Percentiles rank a stretch among this genome's conserved stretches.
Conservation (phyloP, 2,113 vertebrate species). For the Indicator indicator region DNA sequence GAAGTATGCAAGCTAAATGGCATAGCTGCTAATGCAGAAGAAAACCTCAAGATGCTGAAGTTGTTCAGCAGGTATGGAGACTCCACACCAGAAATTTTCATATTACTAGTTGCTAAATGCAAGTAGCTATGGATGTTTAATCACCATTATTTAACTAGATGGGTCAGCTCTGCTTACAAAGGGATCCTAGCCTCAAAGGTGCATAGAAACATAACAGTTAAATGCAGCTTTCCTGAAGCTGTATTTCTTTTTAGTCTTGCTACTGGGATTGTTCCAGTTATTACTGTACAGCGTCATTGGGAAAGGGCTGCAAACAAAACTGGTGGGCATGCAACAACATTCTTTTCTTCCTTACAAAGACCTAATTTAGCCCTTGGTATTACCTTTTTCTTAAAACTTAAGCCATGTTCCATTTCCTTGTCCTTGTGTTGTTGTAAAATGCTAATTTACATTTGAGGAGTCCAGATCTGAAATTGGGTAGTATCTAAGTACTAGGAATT, state of each 20-base stretch:
- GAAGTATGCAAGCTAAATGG: constrained; percentile 52
- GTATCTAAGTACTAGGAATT: not conserved
- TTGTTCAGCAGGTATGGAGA: constrained; percentile 50
- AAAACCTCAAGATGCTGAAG: constrained; percentile 57
- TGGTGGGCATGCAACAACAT: not conserved
- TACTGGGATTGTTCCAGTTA: not conserved
- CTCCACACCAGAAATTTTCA: not conserved
- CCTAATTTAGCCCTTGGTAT: not conserved
- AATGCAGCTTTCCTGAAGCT: not conserved
- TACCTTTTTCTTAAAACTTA: not conserved
- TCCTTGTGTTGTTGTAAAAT: not conserved
- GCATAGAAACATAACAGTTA: not conserved
- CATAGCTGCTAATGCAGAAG: constrained; percentile 40
- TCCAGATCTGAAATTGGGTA: not conserved
- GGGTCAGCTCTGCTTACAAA: not conserved
- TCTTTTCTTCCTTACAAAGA: not conserved
- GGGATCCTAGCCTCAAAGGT: not conserved
- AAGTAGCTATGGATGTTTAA: not conserved
- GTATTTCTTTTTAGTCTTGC: not conserved
- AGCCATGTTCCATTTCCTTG: not conserved
- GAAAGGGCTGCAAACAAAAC: not conserved
- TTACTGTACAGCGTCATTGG: not conserved
- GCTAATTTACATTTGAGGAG: not conserved
- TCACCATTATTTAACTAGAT: not conserved
- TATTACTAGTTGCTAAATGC: not conserved